Conservation (phyloP, 2,888 invertebrate species). For the Eustalomyia histrio region DNA sequence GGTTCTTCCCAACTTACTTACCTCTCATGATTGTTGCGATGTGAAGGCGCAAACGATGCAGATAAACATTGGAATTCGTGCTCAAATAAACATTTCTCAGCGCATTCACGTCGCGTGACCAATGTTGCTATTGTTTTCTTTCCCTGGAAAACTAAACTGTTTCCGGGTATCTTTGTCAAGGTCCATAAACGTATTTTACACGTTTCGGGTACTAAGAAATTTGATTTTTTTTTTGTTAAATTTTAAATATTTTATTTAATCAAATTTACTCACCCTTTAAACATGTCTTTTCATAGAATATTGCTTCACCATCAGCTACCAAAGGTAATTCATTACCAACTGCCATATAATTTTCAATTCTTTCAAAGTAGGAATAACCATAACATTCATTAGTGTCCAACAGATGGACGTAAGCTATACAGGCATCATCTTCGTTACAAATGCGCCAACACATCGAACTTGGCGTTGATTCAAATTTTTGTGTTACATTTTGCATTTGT, state of each 20-base stretch:
- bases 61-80: slow-evolving; percentile 81
- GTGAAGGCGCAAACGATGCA: slow-evolving; percentile 81
- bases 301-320: slow-evolving; percentile 76
- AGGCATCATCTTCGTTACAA: slow-evolving; percentile 76
- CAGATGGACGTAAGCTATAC: slow-evolving; percentile 77
- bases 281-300: slow-evolving; percentile 78
- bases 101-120: slow-evolving; percentile 85
- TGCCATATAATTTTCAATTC: slow-evolving; percentile 70
- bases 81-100: slow-evolving; percentile 82
- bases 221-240: background rate
- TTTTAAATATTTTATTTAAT: no score
- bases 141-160: slow-evolving; percentile 85
- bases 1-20: slow-evolving; percentile 68
- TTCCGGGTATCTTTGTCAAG: slow-evolving; percentile 87
- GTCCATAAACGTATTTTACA: slow-evolving; percentile 86
- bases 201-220: slow-evolving; percentile 79
- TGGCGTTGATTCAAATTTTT: slow-evolving; percentile 45
- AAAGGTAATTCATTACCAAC: slow-evolving; percentile 72
- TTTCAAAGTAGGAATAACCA: slow-evolving; percentile 76
- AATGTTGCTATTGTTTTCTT: slow-evolving; percentile 82
- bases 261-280: slow-evolving; percentile 72
- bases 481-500: slow-evolving; percentile 30
- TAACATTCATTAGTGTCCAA: slow-evolving; percentile 76
- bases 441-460: slow-evolving; percentile 75
- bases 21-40: slow-evolving; percentile 79